These are phyloP conservation scores for Ceriagrion tenellum DNA, from an alignment of 2,888 invertebrate species.

Conservation along the genomic window DNA sequence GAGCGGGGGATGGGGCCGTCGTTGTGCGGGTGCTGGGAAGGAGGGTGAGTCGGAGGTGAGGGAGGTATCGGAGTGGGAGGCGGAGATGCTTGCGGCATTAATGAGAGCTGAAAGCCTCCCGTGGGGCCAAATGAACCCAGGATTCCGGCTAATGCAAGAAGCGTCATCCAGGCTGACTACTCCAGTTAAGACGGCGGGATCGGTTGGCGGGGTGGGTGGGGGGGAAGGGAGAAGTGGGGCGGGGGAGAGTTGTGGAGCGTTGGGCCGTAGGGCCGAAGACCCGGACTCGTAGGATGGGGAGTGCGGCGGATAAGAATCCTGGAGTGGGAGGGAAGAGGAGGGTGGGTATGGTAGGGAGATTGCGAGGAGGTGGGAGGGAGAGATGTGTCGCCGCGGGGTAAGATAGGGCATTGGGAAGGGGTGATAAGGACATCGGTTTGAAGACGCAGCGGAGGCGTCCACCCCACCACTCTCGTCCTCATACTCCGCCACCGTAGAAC, in stretches of 20 bases:
- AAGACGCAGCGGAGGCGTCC: slow-evolving; percentile 54
- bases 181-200: slow-evolving; percentile 61
- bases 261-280: neutral
- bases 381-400: slow-evolving; percentile 60
- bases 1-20: neutral
- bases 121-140: slow-evolving; percentile 64
- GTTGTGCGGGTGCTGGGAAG: neutral
- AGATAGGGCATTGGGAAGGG: slow-evolving; percentile 51
- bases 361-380: no score
- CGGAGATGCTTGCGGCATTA: slow-evolving; percentile 60
- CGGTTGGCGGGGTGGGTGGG: neutral
- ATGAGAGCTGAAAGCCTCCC: slow-evolving; percentile 67
- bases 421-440: slow-evolving; percentile 63
- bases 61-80: slow-evolving; percentile 12
- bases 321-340: neutral
- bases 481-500: neutral
- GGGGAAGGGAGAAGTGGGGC: neutral
- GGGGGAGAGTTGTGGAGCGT: neutral
- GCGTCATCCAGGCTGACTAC: slow-evolving; percentile 66
- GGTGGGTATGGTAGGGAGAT: neutral
- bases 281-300: neutral
- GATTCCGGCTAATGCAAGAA: slow-evolving; percentile 66
- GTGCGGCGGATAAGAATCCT: neutral
- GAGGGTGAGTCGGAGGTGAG: neutral
- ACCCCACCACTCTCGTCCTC: neutral